Percentiles rank a stretch among this genome's conserved stretches.
Evolutionary conservation across 1,140 invertebrate genomes (phyloP).

Genomic region (Lasioglossum baleicum): DNA sequence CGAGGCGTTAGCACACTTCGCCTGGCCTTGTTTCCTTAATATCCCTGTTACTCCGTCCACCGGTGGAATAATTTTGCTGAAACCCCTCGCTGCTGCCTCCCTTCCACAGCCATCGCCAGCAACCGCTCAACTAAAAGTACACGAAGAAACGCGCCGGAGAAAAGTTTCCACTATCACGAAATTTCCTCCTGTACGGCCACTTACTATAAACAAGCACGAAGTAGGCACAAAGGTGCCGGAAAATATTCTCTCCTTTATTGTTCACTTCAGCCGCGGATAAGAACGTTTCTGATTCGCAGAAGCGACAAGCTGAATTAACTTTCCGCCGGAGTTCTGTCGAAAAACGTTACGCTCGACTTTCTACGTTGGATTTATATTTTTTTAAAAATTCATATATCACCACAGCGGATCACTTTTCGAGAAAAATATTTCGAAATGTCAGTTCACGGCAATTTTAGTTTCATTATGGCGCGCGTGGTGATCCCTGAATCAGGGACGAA

Average conservation of each 20-base stretch:
- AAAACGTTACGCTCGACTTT: not conserved
- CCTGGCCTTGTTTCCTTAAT: conserved; percentile 42
- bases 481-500: too few species aligned
- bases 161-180: not conserved
- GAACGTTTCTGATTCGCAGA: not conserved
- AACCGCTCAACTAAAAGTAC: not conserved
- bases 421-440: too few species aligned
- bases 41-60: conserved; percentile 24
- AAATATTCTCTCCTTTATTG: conserved; percentile 10
- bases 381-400: too few species aligned
- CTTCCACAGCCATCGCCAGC: not conserved
- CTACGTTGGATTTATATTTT: too few species aligned
- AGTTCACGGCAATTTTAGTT: too few species aligned
- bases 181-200: not conserved
- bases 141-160: not conserved
- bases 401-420: too few species aligned
- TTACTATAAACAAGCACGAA: conserved; percentile 4
- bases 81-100: not conserved
- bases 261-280: not conserved
- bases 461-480: too few species aligned
- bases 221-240: not conserved
- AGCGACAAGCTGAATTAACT: conserved; percentile 1
- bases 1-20: conserved; percentile 18
- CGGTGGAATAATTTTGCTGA: conserved; percentile 37
- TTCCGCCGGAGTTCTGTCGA: not conserved